Conservation (phyloP, 2,797 vertebrate species). For the Smutsia temminckii region DNA sequence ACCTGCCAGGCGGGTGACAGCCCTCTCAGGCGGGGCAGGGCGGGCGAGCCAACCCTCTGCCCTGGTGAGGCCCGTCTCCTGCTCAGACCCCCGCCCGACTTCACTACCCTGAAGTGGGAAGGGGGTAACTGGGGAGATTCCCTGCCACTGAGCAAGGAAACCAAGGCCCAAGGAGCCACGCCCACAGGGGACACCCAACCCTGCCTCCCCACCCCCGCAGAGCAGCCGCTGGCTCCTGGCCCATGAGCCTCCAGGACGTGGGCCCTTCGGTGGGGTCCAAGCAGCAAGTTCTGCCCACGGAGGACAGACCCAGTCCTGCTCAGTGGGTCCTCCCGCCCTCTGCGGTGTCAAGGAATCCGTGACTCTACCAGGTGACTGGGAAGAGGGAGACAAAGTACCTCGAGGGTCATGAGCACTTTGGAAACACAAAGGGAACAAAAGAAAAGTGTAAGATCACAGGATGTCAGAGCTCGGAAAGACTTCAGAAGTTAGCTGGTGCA, state of each 20-base stretch:
- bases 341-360: background rate
- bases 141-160: background rate
- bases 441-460: background rate
- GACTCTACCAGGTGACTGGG: background rate
- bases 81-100: background rate
- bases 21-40: background rate
- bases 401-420: background rate
- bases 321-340: background rate
- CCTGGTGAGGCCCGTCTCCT: background rate
- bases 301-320: background rate
- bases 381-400: background rate
- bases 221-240: background rate
- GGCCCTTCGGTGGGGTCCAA: background rate
- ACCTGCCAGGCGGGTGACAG: conserved; percentile 44
- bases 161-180: background rate
- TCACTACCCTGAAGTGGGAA: background rate
- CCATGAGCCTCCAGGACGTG: no score
- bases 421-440: conserved; percentile 7
- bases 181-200: no score
- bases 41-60: background rate
- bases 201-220: background rate
- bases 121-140: background rate
- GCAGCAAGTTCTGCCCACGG: background rate
- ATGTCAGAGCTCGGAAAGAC: background rate
- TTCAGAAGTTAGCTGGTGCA: background rate